phyloP scores from a whole-genome alignment of 2,797 vertebrate genomes.

The Arnoldichthys spilopterus region DNA sequence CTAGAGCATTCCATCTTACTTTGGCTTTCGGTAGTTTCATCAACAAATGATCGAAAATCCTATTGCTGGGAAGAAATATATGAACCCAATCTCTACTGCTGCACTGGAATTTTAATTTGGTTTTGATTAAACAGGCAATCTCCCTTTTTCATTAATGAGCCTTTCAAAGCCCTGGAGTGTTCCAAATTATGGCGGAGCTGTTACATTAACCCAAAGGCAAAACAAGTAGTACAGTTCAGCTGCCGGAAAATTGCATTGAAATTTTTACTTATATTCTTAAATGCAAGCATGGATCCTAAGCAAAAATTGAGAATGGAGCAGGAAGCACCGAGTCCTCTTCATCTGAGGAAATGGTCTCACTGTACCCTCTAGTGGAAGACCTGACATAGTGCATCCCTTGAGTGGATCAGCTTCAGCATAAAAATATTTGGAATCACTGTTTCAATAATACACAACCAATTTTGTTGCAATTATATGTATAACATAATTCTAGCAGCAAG shows the following conservation, averaged over 20 bases:
- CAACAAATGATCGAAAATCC: constrained; percentile 1
- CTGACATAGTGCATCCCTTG: not conserved
- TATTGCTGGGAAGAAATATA: not conserved
- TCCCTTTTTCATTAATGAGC: constrained; percentile 34
- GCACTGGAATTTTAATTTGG: constrained; percentile 8
- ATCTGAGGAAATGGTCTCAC: constrained; percentile 8
- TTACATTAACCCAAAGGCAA: not conserved
- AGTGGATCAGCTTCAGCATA: not conserved
- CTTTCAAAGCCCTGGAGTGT: constrained; percentile 7
- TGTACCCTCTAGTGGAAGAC: constrained; percentile 51
- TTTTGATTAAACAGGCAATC: constrained; percentile 25
- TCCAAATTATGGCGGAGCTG: constrained; percentile 6
- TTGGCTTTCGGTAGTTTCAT: not conserved
- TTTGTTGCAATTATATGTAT: too few relatives aligned
- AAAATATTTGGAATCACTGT: not conserved
- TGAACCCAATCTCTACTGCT: not conserved
- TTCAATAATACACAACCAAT: not conserved
- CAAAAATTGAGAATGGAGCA: not conserved
- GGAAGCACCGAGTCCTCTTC: too few relatives aligned
- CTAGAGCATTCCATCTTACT: not conserved
- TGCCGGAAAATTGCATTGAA: constrained; percentile 13
- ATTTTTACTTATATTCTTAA: constrained; percentile 9
- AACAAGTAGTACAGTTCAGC: constrained; percentile 12
- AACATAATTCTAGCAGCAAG: too few relatives aligned
- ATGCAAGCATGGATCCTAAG: not conserved